Evolutionary conservation across 2,888 invertebrate genomes (phyloP).

Genomic region (Amiota minor): DNA sequence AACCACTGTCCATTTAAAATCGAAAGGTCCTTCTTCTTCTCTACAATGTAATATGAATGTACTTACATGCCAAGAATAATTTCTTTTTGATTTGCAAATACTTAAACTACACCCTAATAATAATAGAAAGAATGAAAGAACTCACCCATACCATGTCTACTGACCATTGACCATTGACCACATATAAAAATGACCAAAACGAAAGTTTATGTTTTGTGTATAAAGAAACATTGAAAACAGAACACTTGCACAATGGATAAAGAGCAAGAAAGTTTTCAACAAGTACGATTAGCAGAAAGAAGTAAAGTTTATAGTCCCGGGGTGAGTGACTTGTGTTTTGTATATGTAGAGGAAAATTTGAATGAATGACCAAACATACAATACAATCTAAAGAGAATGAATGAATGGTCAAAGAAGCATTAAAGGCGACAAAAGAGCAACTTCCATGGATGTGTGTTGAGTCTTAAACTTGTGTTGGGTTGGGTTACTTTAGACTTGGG

Average conservation of each 20-base stretch:
- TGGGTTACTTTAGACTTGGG: background rate
- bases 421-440: slow-evolving; percentile 68
- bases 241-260: background rate
- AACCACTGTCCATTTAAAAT: slow-evolving; percentile 18
- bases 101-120: slow-evolving; percentile 21
- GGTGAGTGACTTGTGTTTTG: slow-evolving; percentile 15
- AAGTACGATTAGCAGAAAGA: slow-evolving; percentile 47
- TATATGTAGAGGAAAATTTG: slow-evolving; percentile 43
- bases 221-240: slow-evolving; percentile 50
- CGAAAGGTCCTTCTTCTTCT: slow-evolving; percentile 44
- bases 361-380: slow-evolving; percentile 45
- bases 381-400: slow-evolving; percentile 24
- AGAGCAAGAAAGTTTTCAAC: slow-evolving; percentile 44
- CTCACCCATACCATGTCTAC: slow-evolving; percentile 25
- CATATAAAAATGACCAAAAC: slow-evolving; percentile 58
- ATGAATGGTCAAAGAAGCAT: slow-evolving; percentile 63
- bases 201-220: slow-evolving; percentile 42
- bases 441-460: slow-evolving; percentile 44
- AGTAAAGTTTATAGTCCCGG: background rate
- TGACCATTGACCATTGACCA: slow-evolving; percentile 41
- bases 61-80: slow-evolving; percentile 50
- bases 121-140: slow-evolving; percentile 1
- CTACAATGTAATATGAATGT: slow-evolving; percentile 21
- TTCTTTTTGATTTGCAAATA: slow-evolving; percentile 58
- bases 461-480: slow-evolving; percentile 25